phyloP scores from a whole-genome alignment of 1,140 invertebrate species.

The Papilio helenus region DNA sequence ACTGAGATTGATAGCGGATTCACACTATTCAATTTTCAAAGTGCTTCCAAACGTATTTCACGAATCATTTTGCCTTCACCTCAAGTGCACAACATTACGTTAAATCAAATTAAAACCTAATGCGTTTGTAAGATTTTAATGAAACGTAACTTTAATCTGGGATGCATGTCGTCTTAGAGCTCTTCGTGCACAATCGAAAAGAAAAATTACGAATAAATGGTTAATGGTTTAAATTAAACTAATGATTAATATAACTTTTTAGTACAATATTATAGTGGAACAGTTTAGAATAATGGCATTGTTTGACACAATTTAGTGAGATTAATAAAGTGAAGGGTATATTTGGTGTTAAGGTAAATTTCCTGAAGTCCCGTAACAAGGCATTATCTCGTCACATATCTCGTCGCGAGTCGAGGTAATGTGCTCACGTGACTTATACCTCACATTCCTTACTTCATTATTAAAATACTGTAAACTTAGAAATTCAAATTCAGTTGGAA shows the following conservation, averaged over 20 bases:
- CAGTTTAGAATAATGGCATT: neutral
- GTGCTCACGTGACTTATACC: constrained; percentile 49
- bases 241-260: neutral
- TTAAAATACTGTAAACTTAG: constrained; percentile 21
- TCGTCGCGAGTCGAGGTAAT: constrained; percentile 55
- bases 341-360: constrained; percentile 77
- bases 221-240: too few relatives aligned
- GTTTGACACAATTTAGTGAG: neutral
- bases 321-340: constrained; percentile 49
- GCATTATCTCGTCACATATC: constrained; percentile 73
- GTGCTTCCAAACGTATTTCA: constrained; percentile 33
- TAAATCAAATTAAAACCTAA: neutral
- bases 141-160: neutral
- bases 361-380: constrained; percentile 73
- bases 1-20: constrained; percentile 39
- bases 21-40: constrained; percentile 40
- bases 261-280: neutral
- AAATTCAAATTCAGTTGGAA: constrained; percentile 3
- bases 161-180: neutral
- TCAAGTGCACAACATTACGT: neutral
- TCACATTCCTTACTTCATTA: constrained; percentile 50
- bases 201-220: too few relatives aligned
- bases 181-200: neutral
- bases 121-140: neutral
- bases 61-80: constrained; percentile 22